Evolutionary conservation across 2,888 invertebrate genomes (phyloP).

Genomic region (Clitarchus hookeri): DNA sequence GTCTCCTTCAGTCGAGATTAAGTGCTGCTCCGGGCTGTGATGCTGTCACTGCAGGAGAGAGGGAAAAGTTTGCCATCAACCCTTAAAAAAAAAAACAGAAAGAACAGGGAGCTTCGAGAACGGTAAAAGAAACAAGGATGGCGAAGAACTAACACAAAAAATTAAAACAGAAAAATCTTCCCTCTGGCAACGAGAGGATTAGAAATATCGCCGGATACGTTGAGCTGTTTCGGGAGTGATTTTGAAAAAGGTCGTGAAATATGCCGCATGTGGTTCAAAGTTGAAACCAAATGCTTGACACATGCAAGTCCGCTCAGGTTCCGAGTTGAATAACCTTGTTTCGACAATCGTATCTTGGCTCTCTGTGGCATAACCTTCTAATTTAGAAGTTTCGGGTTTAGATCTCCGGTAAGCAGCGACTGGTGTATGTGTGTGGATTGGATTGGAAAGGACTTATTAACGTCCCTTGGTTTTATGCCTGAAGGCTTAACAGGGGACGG

Average conservation of each 20-base stretch:
- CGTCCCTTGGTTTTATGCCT: too few species aligned
- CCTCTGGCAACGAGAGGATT: not conserved
- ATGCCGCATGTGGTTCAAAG: not conserved
- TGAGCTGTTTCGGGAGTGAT: not conserved
- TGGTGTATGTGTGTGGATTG: too few species aligned
- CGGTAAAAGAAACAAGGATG: not conserved
- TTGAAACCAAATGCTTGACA: too few species aligned
- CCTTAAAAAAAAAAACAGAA: constrained; percentile 11
- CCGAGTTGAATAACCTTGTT: too few species aligned
- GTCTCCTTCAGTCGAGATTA: constrained; percentile 31
- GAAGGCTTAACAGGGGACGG: too few species aligned
- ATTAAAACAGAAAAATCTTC: not conserved
- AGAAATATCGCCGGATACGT: not conserved
- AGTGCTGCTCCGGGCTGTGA: constrained; percentile 21
- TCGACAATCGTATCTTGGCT: too few species aligned
- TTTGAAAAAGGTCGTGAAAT: not conserved
- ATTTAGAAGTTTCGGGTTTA: too few species aligned
- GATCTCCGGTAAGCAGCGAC: too few species aligned
- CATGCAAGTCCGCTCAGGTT: too few species aligned
- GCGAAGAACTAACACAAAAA: not conserved
- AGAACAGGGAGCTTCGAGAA: not conserved
- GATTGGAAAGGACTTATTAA: too few species aligned
- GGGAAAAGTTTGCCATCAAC: constrained; percentile 7
- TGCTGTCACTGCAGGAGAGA: constrained; percentile 9
- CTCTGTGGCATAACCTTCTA: too few species aligned